Evolutionary conservation across 1,140 invertebrate species (phyloP).

Genomic region (Leptinotarsa undecemlineata): DNA sequence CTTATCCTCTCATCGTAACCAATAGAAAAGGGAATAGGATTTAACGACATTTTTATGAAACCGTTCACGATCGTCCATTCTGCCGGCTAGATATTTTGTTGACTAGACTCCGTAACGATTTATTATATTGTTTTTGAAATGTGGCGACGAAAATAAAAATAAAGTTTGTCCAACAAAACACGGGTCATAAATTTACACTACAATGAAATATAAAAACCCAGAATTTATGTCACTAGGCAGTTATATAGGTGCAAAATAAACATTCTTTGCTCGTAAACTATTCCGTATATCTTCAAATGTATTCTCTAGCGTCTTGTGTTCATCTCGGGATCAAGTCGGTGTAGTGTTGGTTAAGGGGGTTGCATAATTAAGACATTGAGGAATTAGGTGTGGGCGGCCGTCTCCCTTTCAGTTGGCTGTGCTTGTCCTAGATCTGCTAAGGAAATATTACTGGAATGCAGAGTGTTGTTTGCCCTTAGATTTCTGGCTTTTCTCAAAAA

Average conservation of each 20-base stretch:
- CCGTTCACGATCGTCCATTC: neutral
- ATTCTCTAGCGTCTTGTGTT: neutral
- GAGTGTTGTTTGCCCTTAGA: neutral
- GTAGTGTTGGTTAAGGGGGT: neutral
- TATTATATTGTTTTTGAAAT: constrained; percentile 1
- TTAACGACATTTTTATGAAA: neutral
- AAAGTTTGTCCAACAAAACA: neutral
- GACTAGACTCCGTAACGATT: neutral
- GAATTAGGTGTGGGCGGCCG: neutral
- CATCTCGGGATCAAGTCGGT: neutral
- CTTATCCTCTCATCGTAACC: no score
- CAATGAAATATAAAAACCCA: neutral
- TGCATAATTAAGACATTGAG: constrained; percentile 3
- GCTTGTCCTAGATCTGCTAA: neutral
- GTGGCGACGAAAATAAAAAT: neutral
- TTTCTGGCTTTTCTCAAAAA: no score
- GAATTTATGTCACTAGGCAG: neutral
- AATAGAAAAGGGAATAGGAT: no score
- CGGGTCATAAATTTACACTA: neutral
- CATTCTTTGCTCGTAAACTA: neutral
- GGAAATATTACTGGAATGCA: neutral
- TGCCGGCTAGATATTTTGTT: neutral
- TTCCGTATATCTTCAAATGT: neutral
- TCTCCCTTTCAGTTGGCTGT: neutral
- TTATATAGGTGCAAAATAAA: constrained; percentile 4